Evolutionary conservation across 1,140 invertebrate genomes (phyloP), one percentile per base, ranked within the genome.

Genomic region (Rhopalosiphum padi): DNA sequence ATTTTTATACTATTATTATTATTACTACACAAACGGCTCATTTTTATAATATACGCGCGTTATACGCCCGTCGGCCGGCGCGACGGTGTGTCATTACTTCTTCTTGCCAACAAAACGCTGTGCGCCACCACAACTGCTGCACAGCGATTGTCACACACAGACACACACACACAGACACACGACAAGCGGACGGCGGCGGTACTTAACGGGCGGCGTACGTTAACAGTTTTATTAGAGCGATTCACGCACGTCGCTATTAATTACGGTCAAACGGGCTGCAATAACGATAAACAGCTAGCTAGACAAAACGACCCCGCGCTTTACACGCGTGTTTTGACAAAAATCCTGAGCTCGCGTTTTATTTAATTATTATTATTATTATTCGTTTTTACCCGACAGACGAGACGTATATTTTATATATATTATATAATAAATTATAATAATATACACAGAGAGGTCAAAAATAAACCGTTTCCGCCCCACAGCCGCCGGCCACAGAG

Each of bases 381-480:
- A 1, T 85, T 48, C 25, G 43, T 90, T 68, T 68, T 41, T 90
- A n/a, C 55, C 43, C 37, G 89, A 25, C 35, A 37, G 35, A 83
- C 21, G 35, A 83, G 35, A 83, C 21, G 23, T 85, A 30, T 30
- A 25, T 60, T 68, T 77, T 77, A n/a, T 30, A 68, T 51, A 30
- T 60, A 15, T n/a, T 30, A 60, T 60, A 77, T 18, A 77, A 77
- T 77, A 77, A 77, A 77, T 77, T 77, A n/a, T 21, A n/a, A 77
- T 77, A n/a, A 21, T 43, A 68, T 37, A 85, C 35, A 22, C 53
- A 37, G 68, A 37, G 68, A 48, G 90, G 55, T 77, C 90, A 37
- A 35, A 91, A 91, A 91, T 77, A 91, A 91, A 91, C 60, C 90
- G 41, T 91, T 91, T 91, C 90, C 90, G 90, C 60, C 90, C 60